A percentile compares a stretch with the other conserved stretches of the same genome.
Evolutionary conservation across 2,113 vertebrate species (phyloP).

Genomic region (Neogale vison): DNA sequence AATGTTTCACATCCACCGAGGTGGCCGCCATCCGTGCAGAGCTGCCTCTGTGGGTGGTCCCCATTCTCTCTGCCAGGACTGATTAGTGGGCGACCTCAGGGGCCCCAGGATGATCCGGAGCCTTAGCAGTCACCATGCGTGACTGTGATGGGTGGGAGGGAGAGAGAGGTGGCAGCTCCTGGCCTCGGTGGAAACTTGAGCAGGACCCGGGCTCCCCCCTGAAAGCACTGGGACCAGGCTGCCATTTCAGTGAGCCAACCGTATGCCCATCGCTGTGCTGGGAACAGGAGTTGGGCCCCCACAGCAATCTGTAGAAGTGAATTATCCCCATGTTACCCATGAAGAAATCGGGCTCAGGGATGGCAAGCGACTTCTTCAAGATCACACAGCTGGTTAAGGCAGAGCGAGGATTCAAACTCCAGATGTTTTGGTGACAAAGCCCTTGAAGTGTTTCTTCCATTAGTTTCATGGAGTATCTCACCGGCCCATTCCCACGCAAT

Average conservation of each 20-base stretch:
- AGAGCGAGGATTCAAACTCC: background rate
- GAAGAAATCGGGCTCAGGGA: background rate
- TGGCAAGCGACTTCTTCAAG: constrained; percentile 13
- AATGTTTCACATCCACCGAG: background rate
- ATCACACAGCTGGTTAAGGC: background rate
- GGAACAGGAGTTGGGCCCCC: background rate
- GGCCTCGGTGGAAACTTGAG: background rate
- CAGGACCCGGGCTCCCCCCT: background rate
- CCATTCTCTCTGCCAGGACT: background rate
- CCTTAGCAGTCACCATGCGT: background rate
- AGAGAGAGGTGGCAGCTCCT: background rate
- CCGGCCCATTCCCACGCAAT: background rate
- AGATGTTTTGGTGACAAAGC: background rate
- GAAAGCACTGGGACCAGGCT: background rate
- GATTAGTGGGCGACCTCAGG: background rate
- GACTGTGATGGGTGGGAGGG: background rate
- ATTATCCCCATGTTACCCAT: background rate
- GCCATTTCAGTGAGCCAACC: background rate
- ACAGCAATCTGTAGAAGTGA: background rate
- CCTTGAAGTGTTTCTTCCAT: background rate
- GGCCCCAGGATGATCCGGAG: background rate
- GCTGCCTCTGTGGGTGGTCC: background rate
- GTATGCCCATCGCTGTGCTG: background rate
- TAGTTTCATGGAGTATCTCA: background rate
- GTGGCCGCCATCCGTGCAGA: background rate